Conservation (phyloP, 92 coral and sea anemone species). For the Phenganax subtilis region DNA sequence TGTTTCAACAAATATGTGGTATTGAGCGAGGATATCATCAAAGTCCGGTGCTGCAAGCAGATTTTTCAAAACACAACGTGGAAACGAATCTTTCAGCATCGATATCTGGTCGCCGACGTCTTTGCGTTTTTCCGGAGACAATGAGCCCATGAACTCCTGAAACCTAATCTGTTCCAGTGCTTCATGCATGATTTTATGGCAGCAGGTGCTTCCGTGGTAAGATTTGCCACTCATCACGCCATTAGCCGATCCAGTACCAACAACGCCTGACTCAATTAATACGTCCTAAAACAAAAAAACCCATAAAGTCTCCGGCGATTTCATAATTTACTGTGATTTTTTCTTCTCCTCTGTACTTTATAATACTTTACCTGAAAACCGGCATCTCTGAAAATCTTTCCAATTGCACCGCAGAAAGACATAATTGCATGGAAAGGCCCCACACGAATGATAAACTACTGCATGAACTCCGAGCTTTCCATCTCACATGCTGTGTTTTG, state of each 20-base stretch:
- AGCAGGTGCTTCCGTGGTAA: conserved; percentile 13
- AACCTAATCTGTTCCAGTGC: conserved; percentile 5
- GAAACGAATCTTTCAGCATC: conserved; percentile 7
- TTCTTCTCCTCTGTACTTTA: no score
- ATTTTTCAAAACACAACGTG: conserved; percentile 8
- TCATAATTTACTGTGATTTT: not conserved
- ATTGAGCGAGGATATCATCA: conserved; percentile 11
- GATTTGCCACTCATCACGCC: conserved; percentile 23
- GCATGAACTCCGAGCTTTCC: conserved; percentile 31
- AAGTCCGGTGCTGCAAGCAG: not conserved
- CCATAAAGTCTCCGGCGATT: not conserved
- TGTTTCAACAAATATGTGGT: not conserved
- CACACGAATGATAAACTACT: conserved; percentile 33
- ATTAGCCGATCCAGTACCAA: conserved; percentile 19
- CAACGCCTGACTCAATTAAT: conserved; percentile 20
- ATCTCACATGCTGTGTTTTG: conserved; percentile 44
- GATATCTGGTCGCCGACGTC: not conserved
- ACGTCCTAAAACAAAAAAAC: conserved; percentile 1
- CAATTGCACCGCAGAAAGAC: conserved; percentile 26
- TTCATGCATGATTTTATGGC: conserved; percentile 23
- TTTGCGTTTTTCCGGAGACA: conserved; percentile 11
- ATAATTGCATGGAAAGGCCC: conserved; percentile 39
- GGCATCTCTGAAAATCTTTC: conserved; percentile 39
- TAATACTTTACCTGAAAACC: conserved; percentile 35
- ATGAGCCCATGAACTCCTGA: conserved; percentile 10